phyloP scores from a whole-genome alignment of 2,888 invertebrate species.

The Chloroclysta siterata region DNA sequence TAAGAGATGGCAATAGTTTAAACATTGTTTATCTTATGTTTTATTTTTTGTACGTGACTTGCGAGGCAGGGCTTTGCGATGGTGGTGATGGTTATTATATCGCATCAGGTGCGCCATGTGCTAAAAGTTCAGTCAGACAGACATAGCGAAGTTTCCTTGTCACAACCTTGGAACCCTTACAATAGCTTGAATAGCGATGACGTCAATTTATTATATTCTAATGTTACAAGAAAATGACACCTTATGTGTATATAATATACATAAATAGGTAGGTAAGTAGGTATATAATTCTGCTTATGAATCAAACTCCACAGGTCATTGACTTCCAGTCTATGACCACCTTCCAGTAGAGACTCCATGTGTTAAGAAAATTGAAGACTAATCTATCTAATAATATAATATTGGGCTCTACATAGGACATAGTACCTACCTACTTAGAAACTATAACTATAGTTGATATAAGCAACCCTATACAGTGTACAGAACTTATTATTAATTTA shows the following conservation, averaged over 20 bases:
- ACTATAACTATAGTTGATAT: too few relatives aligned
- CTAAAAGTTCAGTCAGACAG: not conserved
- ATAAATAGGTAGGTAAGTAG: constrained; percentile 32
- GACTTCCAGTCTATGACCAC: constrained; percentile 7
- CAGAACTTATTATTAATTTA: too few relatives aligned
- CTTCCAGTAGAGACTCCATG: constrained; percentile 16
- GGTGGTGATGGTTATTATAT: too few relatives aligned
- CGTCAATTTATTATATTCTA: constrained; percentile 45
- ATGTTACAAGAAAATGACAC: not conserved
- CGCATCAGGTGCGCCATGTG: too few relatives aligned
- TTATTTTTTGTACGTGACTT: too few relatives aligned
- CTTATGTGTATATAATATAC: not conserved
- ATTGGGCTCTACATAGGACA: too few relatives aligned
- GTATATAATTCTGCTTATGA: constrained; percentile 36
- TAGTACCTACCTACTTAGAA: too few relatives aligned
- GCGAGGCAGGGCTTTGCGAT: too few relatives aligned
- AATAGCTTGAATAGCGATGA: constrained; percentile 36
- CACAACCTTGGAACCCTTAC: constrained; percentile 19
- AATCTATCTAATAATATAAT: too few relatives aligned
- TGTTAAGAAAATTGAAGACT: constrained; percentile 1
- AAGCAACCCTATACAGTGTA: too few relatives aligned
- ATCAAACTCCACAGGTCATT: constrained; percentile 39
- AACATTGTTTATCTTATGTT: too few relatives aligned
- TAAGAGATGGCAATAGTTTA: too few relatives aligned
- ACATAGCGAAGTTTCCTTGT: not conserved